Percentiles rank a stretch among this genome's conserved stretches.
phyloP scores from a whole-genome alignment of 2,888 invertebrate species.

The Chromoteleia sp. region DNA sequence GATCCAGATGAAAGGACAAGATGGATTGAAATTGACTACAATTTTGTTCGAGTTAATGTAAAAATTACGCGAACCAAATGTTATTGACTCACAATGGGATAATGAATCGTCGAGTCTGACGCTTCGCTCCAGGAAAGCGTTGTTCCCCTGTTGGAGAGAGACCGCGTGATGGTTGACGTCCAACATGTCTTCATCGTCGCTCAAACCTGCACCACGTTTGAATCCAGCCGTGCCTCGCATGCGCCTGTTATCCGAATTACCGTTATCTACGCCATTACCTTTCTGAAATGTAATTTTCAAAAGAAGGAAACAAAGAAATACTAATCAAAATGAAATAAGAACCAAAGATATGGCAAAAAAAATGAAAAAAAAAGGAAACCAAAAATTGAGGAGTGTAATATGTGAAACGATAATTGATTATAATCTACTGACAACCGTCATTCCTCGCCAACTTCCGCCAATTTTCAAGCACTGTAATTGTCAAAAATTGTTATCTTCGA shows the following conservation, averaged over 20 bases:
- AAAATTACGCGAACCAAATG: constrained; percentile 27
- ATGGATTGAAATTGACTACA: constrained; percentile 1
- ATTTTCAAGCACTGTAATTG: constrained; percentile 31
- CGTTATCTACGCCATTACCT: constrained; percentile 79
- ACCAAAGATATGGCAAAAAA: background rate
- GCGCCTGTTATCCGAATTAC: constrained; percentile 79
- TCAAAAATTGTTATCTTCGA: constrained; percentile 27
- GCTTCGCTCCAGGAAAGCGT: constrained; percentile 80
- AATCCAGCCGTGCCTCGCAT: constrained; percentile 75
- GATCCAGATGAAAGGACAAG: background rate
- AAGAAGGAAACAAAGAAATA: constrained; percentile 43
- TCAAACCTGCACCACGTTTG: constrained; percentile 79
- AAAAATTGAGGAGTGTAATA: constrained; percentile 7
- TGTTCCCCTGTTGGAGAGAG: constrained; percentile 80
- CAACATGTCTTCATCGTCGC: constrained; percentile 83
- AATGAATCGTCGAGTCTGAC: constrained; percentile 82
- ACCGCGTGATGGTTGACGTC: constrained; percentile 80
- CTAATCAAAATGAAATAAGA: background rate
- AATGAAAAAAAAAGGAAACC: background rate
- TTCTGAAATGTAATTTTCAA: constrained; percentile 75
- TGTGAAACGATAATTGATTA: constrained; percentile 21
- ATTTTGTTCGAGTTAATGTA: constrained; percentile 28
- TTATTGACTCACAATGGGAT: constrained; percentile 80
- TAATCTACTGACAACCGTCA: constrained; percentile 28
- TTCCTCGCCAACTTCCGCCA: constrained; percentile 43